phyloP scores from a whole-genome alignment of 2,797 vertebrate genomes.

The Channallabes apus region DNA sequence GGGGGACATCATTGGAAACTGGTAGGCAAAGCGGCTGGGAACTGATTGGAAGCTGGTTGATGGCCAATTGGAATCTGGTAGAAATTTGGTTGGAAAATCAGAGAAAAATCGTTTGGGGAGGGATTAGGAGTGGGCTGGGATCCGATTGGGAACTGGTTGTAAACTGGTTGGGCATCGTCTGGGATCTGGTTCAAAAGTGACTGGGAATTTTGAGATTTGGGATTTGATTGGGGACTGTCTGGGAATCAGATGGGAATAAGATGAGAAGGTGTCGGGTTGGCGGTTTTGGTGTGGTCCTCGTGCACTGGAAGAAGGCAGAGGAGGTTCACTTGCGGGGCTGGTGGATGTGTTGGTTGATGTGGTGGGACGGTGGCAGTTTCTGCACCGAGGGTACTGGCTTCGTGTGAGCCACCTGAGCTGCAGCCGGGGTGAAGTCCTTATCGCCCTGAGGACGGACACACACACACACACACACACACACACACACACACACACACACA shows the following conservation, averaged over 20 bases:
- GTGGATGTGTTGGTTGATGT: slow-evolving; percentile 91
- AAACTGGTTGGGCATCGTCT: not conserved
- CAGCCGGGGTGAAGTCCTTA: slow-evolving; percentile 96
- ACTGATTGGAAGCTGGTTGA: too few species aligned
- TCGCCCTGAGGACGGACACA: slow-evolving; percentile 82
- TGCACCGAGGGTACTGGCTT: slow-evolving; percentile 92
- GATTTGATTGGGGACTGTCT: not conserved
- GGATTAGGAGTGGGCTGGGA: not conserved
- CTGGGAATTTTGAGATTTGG: not conserved
- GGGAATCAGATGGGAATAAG: not conserved
- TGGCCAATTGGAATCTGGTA: too few species aligned
- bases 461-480: not conserved
- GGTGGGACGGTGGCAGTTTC: slow-evolving; percentile 80
- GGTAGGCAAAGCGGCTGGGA: not conserved
- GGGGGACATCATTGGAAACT: too few species aligned
- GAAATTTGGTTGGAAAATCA: not conserved
- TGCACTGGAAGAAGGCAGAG: slow-evolving; percentile 7
- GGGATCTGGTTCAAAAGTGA: not conserved
- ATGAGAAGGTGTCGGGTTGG: not conserved
- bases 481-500: not conserved
- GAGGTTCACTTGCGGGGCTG: slow-evolving; percentile 96
- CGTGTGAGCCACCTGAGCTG: slow-evolving; percentile 96
- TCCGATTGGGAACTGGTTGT: not conserved
- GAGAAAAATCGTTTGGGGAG: not conserved
- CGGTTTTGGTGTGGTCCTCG: slow-evolving; percentile 54